phyloP scores from a whole-genome alignment of 2,888 invertebrate species.

The Hirtodrosophila duncani region DNA sequence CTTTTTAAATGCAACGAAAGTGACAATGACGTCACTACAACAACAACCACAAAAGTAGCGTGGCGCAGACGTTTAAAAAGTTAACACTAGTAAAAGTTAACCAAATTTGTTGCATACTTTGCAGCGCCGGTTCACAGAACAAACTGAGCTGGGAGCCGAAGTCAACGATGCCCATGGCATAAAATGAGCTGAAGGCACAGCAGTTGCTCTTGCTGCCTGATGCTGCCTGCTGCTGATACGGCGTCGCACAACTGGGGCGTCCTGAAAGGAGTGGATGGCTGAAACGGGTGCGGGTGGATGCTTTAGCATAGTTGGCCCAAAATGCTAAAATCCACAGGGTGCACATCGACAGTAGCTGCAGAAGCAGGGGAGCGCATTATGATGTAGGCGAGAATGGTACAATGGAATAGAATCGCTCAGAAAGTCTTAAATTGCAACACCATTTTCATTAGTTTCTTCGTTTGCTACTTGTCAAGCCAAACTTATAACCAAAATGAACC shows the following conservation, averaged over 20 bases:
- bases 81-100: slow-evolving; percentile 69
- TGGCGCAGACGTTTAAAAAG: slow-evolving; percentile 58
- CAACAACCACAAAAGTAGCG: neutral
- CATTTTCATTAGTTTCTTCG: too few relatives aligned
- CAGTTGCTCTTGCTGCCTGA: slow-evolving; percentile 16
- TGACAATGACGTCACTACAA: slow-evolving; percentile 14
- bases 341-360: slow-evolving; percentile 40
- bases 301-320: slow-evolving; percentile 55
- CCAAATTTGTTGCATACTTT: slow-evolving; percentile 71
- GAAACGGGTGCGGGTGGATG: slow-evolving; percentile 32
- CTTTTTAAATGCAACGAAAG: slow-evolving; percentile 26
- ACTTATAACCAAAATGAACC: neutral
- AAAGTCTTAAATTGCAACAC: too few relatives aligned
- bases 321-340: slow-evolving; percentile 63
- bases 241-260: slow-evolving; percentile 51
- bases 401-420: too few relatives aligned
- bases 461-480: too few relatives aligned
- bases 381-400: too few relatives aligned
- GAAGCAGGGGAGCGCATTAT: slow-evolving; percentile 20
- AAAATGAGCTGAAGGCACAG: slow-evolving; percentile 48
- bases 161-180: slow-evolving; percentile 39
- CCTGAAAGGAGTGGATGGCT: slow-evolving; percentile 25
- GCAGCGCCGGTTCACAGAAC: slow-evolving; percentile 63
- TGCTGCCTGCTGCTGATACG: slow-evolving; percentile 16
- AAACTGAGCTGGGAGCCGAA: slow-evolving; percentile 43